Conservation (phyloP, 1,140 invertebrate species). For the Macrotrachela quadricornifera region DNA sequence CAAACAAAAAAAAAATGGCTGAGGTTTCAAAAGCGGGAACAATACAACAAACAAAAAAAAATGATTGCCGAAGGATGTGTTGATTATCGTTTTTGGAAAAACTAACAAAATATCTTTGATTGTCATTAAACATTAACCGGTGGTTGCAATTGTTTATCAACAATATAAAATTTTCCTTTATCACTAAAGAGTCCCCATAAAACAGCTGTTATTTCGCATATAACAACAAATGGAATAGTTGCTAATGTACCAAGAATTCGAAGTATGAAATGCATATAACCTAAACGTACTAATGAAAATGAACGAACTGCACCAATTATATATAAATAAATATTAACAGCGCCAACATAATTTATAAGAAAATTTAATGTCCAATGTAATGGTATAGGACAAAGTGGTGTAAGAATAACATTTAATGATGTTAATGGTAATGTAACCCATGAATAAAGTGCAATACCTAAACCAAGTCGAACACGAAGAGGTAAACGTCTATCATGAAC, state of each 20-base stretch:
- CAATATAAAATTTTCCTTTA: slow-evolving; percentile 82
- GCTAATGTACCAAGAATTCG: slow-evolving; percentile 61
- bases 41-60: not conserved
- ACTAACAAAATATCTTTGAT: not conserved
- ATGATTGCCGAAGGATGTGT: not conserved
- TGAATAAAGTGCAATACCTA: slow-evolving; percentile 71
- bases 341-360: slow-evolving; percentile 63
- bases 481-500: slow-evolving; percentile 71
- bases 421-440: slow-evolving; percentile 82
- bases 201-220: slow-evolving; percentile 78
- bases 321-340: slow-evolving; percentile 80
- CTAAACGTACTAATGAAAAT: slow-evolving; percentile 64
- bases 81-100: not conserved
- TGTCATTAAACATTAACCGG: not conserved
- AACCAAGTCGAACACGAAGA: slow-evolving; percentile 52
- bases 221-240: slow-evolving; percentile 67
- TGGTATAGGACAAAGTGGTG: slow-evolving; percentile 59
- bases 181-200: slow-evolving; percentile 72
- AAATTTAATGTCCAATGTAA: slow-evolving; percentile 52
- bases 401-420: slow-evolving; percentile 63
- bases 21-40: not conserved
- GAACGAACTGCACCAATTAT: slow-evolving; percentile 84
- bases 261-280: slow-evolving; percentile 49
- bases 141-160: slow-evolving; percentile 49
- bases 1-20: not conserved